These are phyloP conservation scores for Chrysaora quinquecirrha DNA, from an alignment of 30 jellyfish, hydroid and myxozoan species.

Conservation along the genomic window DNA sequence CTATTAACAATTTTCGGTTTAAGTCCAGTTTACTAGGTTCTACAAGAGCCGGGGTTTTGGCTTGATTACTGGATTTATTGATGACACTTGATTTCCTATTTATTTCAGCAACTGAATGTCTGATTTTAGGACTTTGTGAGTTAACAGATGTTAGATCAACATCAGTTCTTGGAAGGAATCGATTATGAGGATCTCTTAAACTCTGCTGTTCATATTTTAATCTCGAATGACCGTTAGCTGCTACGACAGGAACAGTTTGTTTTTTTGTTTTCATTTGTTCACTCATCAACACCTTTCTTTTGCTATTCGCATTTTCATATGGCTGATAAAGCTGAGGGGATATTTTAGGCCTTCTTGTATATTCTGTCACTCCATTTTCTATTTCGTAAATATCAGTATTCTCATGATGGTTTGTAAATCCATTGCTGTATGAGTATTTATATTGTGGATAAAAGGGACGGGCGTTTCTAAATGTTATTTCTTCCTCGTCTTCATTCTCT, in stretches of 20 bases:
- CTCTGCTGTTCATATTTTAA: constrained; percentile 13
- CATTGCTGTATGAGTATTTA: no score
- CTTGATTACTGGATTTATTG: neutral
- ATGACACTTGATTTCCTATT: neutral
- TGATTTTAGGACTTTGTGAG: neutral
- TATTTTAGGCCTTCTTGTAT: no score
- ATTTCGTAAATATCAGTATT: neutral
- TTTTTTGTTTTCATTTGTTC: neutral
- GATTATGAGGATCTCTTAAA: constrained; percentile 38
- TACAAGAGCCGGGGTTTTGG: neutral
- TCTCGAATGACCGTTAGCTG: neutral
- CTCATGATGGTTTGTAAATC: no score
- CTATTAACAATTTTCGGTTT: neutral
- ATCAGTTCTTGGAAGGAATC: constrained; percentile 68
- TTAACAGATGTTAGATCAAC: constrained; percentile 6
- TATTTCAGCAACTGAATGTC: neutral
- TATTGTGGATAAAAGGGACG: no score
- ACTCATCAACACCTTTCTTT: no score
- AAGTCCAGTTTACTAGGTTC: neutral
- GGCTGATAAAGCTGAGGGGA: no score
- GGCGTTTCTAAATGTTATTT: neutral
- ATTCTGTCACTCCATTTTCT: neutral
- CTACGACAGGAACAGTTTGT: neutral
- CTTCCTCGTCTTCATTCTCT: neutral
- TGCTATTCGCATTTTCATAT: no score